phyloP scores from a whole-genome alignment of 1,140 invertebrate genomes.

The Melanaphis sacchari region DNA sequence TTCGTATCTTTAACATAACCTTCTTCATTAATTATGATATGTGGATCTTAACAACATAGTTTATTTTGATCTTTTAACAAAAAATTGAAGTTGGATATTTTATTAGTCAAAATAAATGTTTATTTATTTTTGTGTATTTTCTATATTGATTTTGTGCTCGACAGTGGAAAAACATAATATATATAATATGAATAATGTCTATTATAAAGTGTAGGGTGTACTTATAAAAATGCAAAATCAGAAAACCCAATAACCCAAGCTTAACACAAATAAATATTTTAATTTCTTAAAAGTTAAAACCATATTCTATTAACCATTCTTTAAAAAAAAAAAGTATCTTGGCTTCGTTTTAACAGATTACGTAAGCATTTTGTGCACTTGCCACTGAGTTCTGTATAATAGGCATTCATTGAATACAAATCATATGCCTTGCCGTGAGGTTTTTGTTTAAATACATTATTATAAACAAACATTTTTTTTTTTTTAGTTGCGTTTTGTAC shows the following conservation, averaged over 20 bases:
- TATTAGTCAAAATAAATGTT: background rate
- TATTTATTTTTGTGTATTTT: background rate
- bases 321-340: background rate
- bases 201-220: background rate
- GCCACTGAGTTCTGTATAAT: background rate
- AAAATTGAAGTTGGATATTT: background rate
- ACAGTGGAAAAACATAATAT: background rate
- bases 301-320: conserved; percentile 3
- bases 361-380: background rate
- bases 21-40: background rate
- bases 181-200: background rate
- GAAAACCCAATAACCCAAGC: background rate
- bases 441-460: conserved; percentile 10
- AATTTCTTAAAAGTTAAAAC: background rate
- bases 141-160: background rate
- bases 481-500: background rate
- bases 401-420: background rate
- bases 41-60: background rate
- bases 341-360: conserved; percentile 14
- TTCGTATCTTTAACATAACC: background rate
- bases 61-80: background rate
- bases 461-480: background rate
- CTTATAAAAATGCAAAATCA: conserved; percentile 1
- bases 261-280: background rate
- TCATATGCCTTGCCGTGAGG: background rate